Conservation (phyloP, 2,113 vertebrate species). For the Morone chrysops region DNA sequence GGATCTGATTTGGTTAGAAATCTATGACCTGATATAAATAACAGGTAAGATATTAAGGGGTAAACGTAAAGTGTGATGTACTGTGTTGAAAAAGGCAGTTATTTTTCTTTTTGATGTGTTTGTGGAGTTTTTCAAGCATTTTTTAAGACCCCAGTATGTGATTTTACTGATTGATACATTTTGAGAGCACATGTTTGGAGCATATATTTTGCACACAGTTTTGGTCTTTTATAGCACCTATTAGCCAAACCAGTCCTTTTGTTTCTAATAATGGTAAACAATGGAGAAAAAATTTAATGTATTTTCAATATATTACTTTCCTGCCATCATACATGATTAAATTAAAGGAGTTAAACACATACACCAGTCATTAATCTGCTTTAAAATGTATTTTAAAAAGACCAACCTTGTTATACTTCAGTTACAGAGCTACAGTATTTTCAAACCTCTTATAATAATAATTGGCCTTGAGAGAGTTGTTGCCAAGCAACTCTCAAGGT, state of each 20-base stretch:
- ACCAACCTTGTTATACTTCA: neutral
- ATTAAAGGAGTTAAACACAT: neutral
- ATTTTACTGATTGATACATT: too few relatives aligned
- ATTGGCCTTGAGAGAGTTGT: constrained; percentile 54
- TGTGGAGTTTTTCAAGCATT: too few relatives aligned
- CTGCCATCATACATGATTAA: neutral
- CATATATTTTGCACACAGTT: neutral
- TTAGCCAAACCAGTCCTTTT: neutral
- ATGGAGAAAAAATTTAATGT: neutral
- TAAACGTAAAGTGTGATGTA: too few relatives aligned
- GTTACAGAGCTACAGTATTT: constrained; percentile 1
- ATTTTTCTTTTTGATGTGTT: too few relatives aligned
- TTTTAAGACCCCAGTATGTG: too few relatives aligned
- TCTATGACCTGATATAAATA: neutral
- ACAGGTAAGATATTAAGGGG: too few relatives aligned
- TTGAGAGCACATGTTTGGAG: too few relatives aligned
- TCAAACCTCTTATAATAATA: constrained; percentile 7
- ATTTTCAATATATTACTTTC: neutral
- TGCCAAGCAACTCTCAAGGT: constrained; percentile 54
- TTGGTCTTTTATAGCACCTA: neutral
- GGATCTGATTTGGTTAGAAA: neutral
- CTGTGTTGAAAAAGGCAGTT: too few relatives aligned
- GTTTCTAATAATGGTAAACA: neutral
- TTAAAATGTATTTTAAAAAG: neutral
- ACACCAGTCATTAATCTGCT: neutral